These are phyloP conservation scores for Drosophila nr. perissopoda DNA, from an alignment of 2,888 invertebrate genomes.

Conservation along the genomic window DNA sequence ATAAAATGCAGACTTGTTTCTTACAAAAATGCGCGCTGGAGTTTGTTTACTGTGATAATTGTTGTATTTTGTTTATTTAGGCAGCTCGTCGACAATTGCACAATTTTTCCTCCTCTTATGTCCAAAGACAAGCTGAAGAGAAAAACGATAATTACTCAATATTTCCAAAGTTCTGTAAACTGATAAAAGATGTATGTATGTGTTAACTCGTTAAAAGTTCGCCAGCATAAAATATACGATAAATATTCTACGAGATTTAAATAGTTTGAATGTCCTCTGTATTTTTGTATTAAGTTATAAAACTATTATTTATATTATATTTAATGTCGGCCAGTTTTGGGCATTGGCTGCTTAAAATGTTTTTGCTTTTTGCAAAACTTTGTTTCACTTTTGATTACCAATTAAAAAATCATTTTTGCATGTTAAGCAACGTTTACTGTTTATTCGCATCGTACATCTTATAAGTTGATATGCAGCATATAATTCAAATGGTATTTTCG, in stretches of 20 bases:
- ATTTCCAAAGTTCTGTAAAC: too few species aligned
- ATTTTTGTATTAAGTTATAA: too few species aligned
- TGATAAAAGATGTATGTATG: too few species aligned
- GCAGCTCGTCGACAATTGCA: neutral
- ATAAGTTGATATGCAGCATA: neutral
- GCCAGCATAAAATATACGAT: too few species aligned
- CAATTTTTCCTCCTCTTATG: neutral
- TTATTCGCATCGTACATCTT: too few species aligned
- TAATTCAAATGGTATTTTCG: neutral
- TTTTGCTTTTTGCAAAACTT: neutral
- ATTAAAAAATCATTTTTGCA: neutral
- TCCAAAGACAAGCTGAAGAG: neutral
- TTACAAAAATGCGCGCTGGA: too few species aligned
- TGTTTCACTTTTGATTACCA: neutral
- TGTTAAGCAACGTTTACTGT: neutral
- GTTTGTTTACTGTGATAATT: neutral
- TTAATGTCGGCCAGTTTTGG: too few species aligned
- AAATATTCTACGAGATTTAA: too few species aligned
- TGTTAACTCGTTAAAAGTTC: too few species aligned
- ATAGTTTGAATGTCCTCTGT: too few species aligned
- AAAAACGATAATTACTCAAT: neutral
- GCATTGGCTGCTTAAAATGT: too few species aligned
- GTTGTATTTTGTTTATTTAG: constrained; percentile 4
- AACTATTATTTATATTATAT: too few species aligned
- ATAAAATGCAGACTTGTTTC: neutral